Evolutionary conservation across 2,888 invertebrate species (phyloP).

Genomic region (Polia nebulosa): DNA sequence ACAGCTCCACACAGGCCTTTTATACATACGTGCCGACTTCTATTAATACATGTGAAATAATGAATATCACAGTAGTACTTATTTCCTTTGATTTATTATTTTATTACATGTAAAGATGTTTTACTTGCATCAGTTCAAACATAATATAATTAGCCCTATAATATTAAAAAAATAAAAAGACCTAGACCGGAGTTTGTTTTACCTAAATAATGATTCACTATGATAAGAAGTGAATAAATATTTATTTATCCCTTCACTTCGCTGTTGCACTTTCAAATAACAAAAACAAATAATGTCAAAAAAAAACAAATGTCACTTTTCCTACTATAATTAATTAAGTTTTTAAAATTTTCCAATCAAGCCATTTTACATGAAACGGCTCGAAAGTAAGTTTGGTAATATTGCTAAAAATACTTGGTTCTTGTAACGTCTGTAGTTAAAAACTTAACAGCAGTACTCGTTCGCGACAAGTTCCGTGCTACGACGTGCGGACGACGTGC

Average conservation of each 20-base stretch:
- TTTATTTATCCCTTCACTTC: constrained; percentile 63
- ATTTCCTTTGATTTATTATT: constrained; percentile 81
- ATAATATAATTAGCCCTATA: constrained; percentile 71
- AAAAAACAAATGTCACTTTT: constrained; percentile 61
- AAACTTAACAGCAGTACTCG: constrained; percentile 67
- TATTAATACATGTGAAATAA: constrained; percentile 77
- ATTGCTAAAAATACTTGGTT: constrained; percentile 80
- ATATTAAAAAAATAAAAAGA: constrained; percentile 79
- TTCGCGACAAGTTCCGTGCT: constrained; percentile 47
- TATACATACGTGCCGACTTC: constrained; percentile 62
- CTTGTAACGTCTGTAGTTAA: constrained; percentile 82
- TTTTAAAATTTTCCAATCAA: constrained; percentile 79
- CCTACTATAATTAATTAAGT: constrained; percentile 72
- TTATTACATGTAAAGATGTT: constrained; percentile 66
- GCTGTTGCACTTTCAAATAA: constrained; percentile 50
- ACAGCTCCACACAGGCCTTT: constrained; percentile 79
- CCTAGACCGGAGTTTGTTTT: constrained; percentile 80
- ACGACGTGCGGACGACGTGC: constrained; percentile 33
- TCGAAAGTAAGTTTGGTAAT: constrained; percentile 77
- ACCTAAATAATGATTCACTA: constrained; percentile 79
- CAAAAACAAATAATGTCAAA: constrained; percentile 24
- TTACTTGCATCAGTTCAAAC: constrained; percentile 66
- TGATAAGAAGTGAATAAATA: constrained; percentile 65
- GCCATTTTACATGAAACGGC: constrained; percentile 72
- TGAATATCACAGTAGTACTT: constrained; percentile 89